Base-by-base conservation (phyloP, 2,113 vertebrate species). In the Piaya cayana region DNA sequence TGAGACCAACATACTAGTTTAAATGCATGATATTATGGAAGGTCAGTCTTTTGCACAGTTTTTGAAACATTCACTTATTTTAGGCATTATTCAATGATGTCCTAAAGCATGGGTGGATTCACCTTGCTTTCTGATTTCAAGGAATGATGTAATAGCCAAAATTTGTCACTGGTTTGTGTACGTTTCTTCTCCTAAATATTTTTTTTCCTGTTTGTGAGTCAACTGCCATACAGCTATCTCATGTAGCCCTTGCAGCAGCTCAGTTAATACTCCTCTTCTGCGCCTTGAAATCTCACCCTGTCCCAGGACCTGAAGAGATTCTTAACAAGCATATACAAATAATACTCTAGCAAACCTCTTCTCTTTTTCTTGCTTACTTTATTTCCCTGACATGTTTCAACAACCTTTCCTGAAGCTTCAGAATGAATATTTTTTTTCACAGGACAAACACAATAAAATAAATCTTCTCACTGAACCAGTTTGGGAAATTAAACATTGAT, bases 401-500 rank as follows among this genome's bases (percentile, higher is more conserved):
- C 64, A 93, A 68, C 13, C 53, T 95, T 86, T 85, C 63, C 62
- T 85, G 58, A 87, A 96, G 81, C 56, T 94, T 96, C 84, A 84
- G 47, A 92, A 82, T 85, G 42, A 91, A 94, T 86, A 88, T 23
- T 86, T 95, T 93, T 88, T 86, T 95, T 93, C 86, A 62, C 27
- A 93, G 84, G 84, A 95, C n/a, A 96, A 95, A 92, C 27, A 62
- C 49, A 78, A 87, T 34, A 17, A 95, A 96, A 84, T 83, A 95
- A 78, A 95, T 89, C 84, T 95, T 82, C 86, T 96, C 86, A 72
- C 58, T 87, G 75, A 86, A 45, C 50, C 59, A 88, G 55, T 95
- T 84, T 92, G 10, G 47, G 80, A 96, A 97, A 95, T 94, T 96
- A 96, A 95, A 87, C 80, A 89, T 92, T 89, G 79, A 93, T 95